phyloP scores from a whole-genome alignment of 2,113 vertebrate species.

The Phoenicopterus ruber region DNA sequence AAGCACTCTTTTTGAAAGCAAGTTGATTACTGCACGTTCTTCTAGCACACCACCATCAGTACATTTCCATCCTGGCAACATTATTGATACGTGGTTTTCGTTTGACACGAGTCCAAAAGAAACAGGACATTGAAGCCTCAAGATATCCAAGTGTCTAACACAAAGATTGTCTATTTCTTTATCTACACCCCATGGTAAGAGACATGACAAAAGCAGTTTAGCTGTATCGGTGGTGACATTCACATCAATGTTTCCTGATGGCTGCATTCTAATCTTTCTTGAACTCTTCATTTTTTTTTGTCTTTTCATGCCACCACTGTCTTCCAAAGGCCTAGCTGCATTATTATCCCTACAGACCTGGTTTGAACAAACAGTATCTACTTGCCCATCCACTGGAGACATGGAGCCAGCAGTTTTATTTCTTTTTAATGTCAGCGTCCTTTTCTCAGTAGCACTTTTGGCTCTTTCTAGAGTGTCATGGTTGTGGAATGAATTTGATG shows the following conservation, averaged over 20 bases:
- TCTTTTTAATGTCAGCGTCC: slow-evolving; percentile 60
- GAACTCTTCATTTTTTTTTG: slow-evolving; percentile 73
- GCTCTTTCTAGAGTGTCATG: slow-evolving; percentile 57
- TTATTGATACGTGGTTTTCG: slow-evolving; percentile 65
- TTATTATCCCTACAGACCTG: not conserved
- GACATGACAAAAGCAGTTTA: slow-evolving; percentile 76
- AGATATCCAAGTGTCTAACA: slow-evolving; percentile 55
- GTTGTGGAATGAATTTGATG: slow-evolving; percentile 62
- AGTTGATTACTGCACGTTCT: slow-evolving; percentile 40
- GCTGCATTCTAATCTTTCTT: slow-evolving; percentile 52
- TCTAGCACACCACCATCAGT: not conserved
- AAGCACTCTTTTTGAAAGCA: slow-evolving; percentile 74
- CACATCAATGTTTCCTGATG: slow-evolving; percentile 39
- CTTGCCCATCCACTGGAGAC: slow-evolving; percentile 5
- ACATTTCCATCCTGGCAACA: slow-evolving; percentile 70
- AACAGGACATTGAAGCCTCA: slow-evolving; percentile 57
- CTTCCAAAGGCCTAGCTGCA: not conserved
- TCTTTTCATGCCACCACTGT: slow-evolving; percentile 50
- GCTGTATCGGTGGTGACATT: slow-evolving; percentile 48
- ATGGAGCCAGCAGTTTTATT: slow-evolving; percentile 49
- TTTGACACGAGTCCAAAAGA: slow-evolving; percentile 70
- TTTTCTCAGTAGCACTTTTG: slow-evolving; percentile 71
- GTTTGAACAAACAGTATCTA: not conserved
- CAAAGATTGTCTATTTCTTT: slow-evolving; percentile 71
- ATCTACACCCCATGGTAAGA: slow-evolving; percentile 79